Base-by-base conservation (phyloP, 2,888 invertebrate genomes). In the Heteromyza rotundicornis region DNA sequence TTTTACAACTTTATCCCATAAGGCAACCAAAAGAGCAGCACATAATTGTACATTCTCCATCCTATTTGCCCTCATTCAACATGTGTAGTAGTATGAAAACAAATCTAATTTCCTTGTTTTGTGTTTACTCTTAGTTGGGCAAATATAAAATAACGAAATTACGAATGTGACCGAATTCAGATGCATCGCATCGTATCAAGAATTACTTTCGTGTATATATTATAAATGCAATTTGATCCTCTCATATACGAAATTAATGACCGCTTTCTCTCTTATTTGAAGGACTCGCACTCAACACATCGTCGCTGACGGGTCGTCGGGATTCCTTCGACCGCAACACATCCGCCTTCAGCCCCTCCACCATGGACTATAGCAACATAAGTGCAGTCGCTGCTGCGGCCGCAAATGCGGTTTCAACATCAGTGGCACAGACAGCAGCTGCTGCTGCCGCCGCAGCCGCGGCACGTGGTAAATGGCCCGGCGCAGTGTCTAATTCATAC, bases 241-340 rank as follows among this genome's bases (percentile, higher is more conserved):
- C 19, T 10, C 27, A 32, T 14, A 17, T 20, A 36, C 20, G 8
- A 44, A n/a, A 44, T 5, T 44, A 35, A n/a, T n/a, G n/a, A n/a
- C n/a, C 5, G 22, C n/a, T n/a, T n/a, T n/a, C n/a, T n/a, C n/a
- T n/a, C n/a, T n/a, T n/a, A 47, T 17, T 16, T 14, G 0, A 80
- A 87, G 89, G 89, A 77, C 83, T 89, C 70, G 88, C 88, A 64
- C 84, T 89, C 75, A 88, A 86, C 81, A 88, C 88, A 70, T 85
- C 85, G 69, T 88, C 89, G 61, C 86, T 89, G 73, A 87, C 87
- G 65, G 90, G 90, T 3, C 86, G 92, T 71, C 86, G 92, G 67
- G 92, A 92, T 82, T 92, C 92, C 23, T 90, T 91, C 83, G 90
- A 91, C 80, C 86, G 91, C 70, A 90, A 89, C 78, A 90, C 90